These are phyloP conservation scores for Mythimna loreyi DNA, from an alignment of 2,888 invertebrate species.

Conservation along the genomic window DNA sequence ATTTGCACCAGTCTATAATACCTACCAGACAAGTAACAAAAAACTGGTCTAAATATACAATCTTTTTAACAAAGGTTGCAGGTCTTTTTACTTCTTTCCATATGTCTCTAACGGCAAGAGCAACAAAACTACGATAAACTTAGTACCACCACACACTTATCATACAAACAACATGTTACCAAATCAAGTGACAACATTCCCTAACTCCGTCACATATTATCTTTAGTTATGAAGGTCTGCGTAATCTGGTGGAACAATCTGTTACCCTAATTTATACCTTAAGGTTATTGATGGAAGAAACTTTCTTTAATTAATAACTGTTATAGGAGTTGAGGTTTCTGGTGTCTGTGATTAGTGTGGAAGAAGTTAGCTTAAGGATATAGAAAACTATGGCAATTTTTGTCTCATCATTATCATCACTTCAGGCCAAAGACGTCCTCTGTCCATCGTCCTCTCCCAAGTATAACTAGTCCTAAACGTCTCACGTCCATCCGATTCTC, in stretches of 20 bases:
- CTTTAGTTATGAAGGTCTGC: conserved; percentile 28
- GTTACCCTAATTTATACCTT: conserved; percentile 40
- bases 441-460: too few relatives aligned
- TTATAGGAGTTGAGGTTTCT: conserved; percentile 9
- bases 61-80: too few relatives aligned
- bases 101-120: not conserved
- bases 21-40: too few relatives aligned
- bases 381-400: too few relatives aligned
- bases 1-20: too few relatives aligned
- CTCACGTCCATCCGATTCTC: too few relatives aligned
- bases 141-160: not conserved
- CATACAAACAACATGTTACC: conserved; percentile 9
- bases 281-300: conserved; percentile 43
- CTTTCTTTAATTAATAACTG: conserved; percentile 39
- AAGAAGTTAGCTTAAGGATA: not conserved
- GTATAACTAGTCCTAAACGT: too few relatives aligned
- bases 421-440: too few relatives aligned
- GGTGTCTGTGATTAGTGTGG: conserved; percentile 5
- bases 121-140: not conserved
- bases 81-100: too few relatives aligned
- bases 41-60: too few relatives aligned
- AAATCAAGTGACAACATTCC: conserved; percentile 24
- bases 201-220: not conserved
- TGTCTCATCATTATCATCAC: too few relatives aligned
- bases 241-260: conserved; percentile 19